Conservation (phyloP, 2,113 vertebrate genomes). For the Rhinopithecus roxellana region DNA sequence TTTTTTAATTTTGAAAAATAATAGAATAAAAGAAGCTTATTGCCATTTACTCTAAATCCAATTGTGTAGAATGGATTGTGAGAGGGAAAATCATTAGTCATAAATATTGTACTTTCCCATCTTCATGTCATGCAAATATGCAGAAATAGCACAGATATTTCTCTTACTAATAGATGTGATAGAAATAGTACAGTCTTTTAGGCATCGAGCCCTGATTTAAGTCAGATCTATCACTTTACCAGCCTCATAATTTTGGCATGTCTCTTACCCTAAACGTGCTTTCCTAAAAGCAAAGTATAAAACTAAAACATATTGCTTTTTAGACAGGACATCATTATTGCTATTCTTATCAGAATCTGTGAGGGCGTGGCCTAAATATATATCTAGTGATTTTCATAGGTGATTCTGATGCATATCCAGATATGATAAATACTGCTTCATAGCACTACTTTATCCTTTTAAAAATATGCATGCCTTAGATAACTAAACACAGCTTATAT, state of each 20-base stretch:
- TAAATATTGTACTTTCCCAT: background rate
- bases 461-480: background rate
- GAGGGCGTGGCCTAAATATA: background rate
- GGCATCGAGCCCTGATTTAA: background rate
- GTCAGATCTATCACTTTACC: background rate
- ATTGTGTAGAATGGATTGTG: background rate
- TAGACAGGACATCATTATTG: background rate
- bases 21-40: background rate
- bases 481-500: background rate
- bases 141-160: background rate
- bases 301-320: constrained; percentile 1
- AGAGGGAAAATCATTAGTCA: constrained; percentile 13
- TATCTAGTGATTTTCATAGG: background rate
- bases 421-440: background rate
- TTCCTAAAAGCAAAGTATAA: background rate
- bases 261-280: background rate
- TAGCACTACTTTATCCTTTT: background rate
- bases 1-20: background rate
- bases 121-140: background rate
- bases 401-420: background rate
- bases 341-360: background rate
- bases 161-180: background rate
- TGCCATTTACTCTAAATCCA: background rate
- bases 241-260: no score
- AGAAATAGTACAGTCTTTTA: background rate